A percentile compares a stretch with the other conserved stretches of the same genome.
Conservation (phyloP, 1,140 invertebrate species). For the Drosophila pruinosa region DNA sequence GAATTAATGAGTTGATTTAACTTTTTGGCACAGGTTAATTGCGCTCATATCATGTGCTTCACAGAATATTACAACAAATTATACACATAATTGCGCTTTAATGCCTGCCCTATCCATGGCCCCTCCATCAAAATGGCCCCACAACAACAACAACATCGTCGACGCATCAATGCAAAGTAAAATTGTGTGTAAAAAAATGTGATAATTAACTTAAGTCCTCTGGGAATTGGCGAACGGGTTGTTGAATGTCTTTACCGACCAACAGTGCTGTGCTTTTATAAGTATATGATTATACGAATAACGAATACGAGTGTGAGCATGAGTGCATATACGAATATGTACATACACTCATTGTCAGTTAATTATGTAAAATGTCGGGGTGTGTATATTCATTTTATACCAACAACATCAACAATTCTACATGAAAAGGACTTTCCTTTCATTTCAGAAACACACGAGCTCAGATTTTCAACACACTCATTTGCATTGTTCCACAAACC, state of each 20-base stretch:
- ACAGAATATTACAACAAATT: constrained; percentile 76
- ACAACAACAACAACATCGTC: constrained; percentile 7
- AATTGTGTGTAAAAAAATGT: constrained; percentile 80
- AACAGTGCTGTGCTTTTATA: constrained; percentile 21
- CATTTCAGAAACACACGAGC: constrained; percentile 36
- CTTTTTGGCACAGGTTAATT: constrained; percentile 62
- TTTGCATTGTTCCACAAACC: constrained; percentile 18
- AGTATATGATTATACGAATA: neutral
- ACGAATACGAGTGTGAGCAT: neutral
- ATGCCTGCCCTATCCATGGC: constrained; percentile 52
- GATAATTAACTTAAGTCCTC: constrained; percentile 78
- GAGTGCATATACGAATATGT: constrained; percentile 15
- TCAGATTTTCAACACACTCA: constrained; percentile 26
- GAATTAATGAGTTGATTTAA: constrained; percentile 72
- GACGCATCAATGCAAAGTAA: constrained; percentile 76
- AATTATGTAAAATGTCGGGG: constrained; percentile 73
- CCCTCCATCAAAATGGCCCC: neutral
- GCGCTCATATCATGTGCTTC: constrained; percentile 56
- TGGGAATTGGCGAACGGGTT: constrained; percentile 50
- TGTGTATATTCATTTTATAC: constrained; percentile 39
- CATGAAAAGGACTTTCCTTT: constrained; percentile 59
- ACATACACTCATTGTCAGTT: constrained; percentile 69
- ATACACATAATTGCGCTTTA: constrained; percentile 78
- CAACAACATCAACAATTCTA: constrained; percentile 18
- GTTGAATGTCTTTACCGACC: constrained; percentile 11